A percentile compares a stretch with the other conserved stretches of the same genome.
Conservation (phyloP, 1,140 invertebrate genomes). For the Caligus rogercresseyi region DNA sequence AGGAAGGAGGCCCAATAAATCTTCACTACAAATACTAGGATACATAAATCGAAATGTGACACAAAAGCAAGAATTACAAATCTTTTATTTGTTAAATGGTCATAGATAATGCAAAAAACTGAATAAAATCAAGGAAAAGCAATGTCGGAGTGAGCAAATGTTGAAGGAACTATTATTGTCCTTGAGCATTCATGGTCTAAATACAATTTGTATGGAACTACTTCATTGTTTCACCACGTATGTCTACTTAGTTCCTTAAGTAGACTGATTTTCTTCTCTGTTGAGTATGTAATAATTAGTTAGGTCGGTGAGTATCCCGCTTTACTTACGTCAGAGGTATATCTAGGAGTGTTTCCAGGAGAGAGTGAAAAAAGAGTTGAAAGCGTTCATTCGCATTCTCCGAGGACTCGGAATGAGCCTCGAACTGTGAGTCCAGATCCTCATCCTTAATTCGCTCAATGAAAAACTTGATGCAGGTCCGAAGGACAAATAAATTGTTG, state of each 20-base stretch:
- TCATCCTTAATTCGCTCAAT: constrained; percentile 50
- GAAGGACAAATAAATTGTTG: neutral
- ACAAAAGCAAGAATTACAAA: too few species aligned
- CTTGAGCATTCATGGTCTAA: too few species aligned
- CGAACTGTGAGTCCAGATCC: constrained; percentile 50
- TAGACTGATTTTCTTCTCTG: neutral
- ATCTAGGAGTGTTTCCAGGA: constrained; percentile 55
- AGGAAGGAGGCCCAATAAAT: too few species aligned
- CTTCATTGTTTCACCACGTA: too few species aligned
- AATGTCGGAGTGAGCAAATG: too few species aligned
- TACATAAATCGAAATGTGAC: too few species aligned
- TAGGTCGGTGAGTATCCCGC: neutral
- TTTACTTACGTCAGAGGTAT: constrained; percentile 44
- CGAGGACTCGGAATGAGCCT: constrained; percentile 35
- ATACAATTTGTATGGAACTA: too few species aligned
- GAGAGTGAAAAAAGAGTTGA: constrained; percentile 13
- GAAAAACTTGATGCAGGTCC: constrained; percentile 1
- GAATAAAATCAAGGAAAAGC: too few species aligned
- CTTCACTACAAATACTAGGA: too few species aligned
- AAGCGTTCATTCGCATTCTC: constrained; percentile 43
- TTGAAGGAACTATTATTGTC: too few species aligned
- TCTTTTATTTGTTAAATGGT: too few species aligned
- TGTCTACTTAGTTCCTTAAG: neutral
- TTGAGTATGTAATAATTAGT: neutral
- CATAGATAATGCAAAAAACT: too few species aligned